Evolutionary conservation across 2,888 invertebrate species (phyloP), one percentile per base, ranked within the genome.

Genomic region (Philhelius pedissequus): DNA sequence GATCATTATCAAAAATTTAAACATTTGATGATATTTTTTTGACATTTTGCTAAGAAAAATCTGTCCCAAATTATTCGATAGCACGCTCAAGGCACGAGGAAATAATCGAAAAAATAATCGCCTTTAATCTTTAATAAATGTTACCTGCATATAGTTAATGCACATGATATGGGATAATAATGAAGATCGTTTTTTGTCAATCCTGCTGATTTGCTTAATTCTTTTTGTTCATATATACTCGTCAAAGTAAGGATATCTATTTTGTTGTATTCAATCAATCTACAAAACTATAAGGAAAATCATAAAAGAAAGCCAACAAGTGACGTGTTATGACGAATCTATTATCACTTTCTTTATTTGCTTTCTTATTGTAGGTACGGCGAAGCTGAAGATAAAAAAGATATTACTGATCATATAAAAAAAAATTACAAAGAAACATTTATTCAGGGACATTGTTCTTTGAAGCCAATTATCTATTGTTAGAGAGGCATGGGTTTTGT

Each of bases 261-360:
- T 15, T 15, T 11, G 27, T 70, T 56, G 9, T 66, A 32, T 62
- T 60, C 45, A 62, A 69, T 78, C 62, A 48, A 78, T 64, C 45
- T 13, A 27, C 38, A 27, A 43, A 50, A 50, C 30, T 30, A 38
- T 20, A 74, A 58, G 54, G 18, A 30, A 56, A 43, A 45, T 27
- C 27, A n/a, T 62, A 20, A 50, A 40, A 3, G 18, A 40, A 48
- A 69, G 13, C n/a, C 52, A 8, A 78, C 22, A 64, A 60, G 64
- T 86, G 86, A 86, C 86, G 82, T 83, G 78, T 86, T 86, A 86
- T 83, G 86, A 86, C 81, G 86, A 86, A 86, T 86, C 86, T 79
- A 77, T 86, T 62, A 43, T 79, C 18, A 32, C 35, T 38, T 54
- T 56, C 35, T 27, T 68, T 62, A 20, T 13, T 60, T 22, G 13